Percentiles rank a stretch among this genome's conserved stretches.
These are phyloP conservation scores for Masticophis lateralis DNA, from an alignment of 2,797 vertebrate species.

Conservation along the genomic window DNA sequence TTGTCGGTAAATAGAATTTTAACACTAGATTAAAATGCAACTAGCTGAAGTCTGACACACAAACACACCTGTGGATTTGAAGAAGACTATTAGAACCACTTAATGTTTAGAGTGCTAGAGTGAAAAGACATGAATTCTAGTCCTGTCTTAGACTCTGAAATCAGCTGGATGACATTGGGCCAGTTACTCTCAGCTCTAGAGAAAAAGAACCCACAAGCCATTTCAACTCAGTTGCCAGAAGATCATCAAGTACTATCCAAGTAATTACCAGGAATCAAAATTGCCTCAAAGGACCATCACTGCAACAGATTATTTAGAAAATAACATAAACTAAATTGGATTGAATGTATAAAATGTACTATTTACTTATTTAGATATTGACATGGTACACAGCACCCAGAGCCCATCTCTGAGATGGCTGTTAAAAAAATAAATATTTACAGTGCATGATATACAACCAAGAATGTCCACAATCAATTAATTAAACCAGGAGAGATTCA, in stretches of 20 bases:
- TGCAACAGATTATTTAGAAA: background rate
- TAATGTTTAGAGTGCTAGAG: background rate
- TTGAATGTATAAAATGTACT: background rate
- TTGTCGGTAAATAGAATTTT: too few relatives aligned
- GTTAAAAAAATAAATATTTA: background rate
- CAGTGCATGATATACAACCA: background rate
- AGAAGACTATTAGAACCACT: background rate
- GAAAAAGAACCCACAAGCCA: background rate
- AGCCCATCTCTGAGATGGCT: background rate
- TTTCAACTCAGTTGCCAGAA: background rate
- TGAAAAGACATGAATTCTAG: background rate
- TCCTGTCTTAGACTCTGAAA: background rate
- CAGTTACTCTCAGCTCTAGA: background rate
- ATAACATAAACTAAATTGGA: background rate
- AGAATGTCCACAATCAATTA: background rate
- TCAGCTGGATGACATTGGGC: background rate
- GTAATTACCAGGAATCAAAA: background rate
- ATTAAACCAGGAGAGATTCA: background rate
- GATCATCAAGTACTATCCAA: background rate
- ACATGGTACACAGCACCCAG: background rate
- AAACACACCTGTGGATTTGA: background rate
- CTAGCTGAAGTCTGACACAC: background rate
- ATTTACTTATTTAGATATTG: background rate
- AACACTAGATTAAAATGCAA: background rate
- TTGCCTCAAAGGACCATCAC: background rate